These are phyloP conservation scores for Candoia aspera DNA, from an alignment of 2,113 vertebrate species.

Conservation along the genomic window DNA sequence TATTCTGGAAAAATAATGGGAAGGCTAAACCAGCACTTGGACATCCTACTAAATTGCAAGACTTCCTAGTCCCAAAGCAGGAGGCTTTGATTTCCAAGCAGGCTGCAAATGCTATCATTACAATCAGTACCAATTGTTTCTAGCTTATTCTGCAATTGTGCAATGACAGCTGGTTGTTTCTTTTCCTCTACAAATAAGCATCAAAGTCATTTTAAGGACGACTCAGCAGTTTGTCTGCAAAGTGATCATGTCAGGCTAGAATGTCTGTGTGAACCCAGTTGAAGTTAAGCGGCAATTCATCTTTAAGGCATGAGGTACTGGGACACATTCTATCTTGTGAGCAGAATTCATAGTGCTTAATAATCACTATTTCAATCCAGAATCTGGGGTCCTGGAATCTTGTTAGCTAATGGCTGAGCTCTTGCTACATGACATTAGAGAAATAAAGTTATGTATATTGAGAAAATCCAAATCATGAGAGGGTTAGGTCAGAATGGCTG, in stretches of 20 bases:
- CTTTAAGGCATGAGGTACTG: neutral
- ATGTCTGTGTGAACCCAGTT: conserved; percentile 57
- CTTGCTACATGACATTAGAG: neutral
- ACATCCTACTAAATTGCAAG: conserved; percentile 67
- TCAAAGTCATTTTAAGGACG: conserved; percentile 80
- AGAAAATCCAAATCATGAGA: neutral
- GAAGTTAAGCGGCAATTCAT: conserved; percentile 42
- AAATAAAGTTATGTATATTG: neutral
- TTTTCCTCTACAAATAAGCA: conserved; percentile 67
- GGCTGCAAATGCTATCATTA: conserved; percentile 76
- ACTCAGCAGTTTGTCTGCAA: conserved; percentile 65
- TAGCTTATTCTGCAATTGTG: conserved; percentile 72
- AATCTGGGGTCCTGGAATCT: neutral
- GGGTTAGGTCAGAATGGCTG: neutral
- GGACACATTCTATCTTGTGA: neutral
- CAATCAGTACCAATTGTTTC: conserved; percentile 79
- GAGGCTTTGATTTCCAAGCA: conserved; percentile 58
- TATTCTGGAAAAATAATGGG: conserved; percentile 52
- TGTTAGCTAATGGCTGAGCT: no score
- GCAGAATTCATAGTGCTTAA: neutral
- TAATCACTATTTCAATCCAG: neutral
- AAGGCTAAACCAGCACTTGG: conserved; percentile 54
- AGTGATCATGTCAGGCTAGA: conserved; percentile 55
- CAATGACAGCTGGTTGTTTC: conserved; percentile 76
- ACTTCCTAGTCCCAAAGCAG: conserved; percentile 57